A percentile compares a stretch with the other conserved stretches of the same genome.
Conservation (phyloP, 2,797 vertebrate genomes). For the Crotalus adamanteus region DNA sequence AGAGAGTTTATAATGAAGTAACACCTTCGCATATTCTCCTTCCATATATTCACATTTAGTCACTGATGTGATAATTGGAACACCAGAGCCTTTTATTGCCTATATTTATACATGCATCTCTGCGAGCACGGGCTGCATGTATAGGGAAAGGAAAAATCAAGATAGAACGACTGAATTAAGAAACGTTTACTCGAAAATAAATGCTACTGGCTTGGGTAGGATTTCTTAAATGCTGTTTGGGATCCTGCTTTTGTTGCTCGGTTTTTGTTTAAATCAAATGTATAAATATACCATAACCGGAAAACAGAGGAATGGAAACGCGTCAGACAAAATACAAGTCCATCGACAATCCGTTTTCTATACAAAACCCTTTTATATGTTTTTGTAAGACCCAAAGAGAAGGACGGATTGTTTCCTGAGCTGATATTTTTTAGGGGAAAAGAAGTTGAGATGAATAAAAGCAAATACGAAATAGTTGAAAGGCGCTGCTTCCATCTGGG, state of each 20-base stretch:
- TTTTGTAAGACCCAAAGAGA: slow-evolving; percentile 32
- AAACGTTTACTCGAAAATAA: neutral
- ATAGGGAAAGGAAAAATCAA: neutral
- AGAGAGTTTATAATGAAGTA: neutral
- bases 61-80: neutral
- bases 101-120: neutral
- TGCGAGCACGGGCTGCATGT: neutral
- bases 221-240: neutral
- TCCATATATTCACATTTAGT: neutral
- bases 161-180: neutral
- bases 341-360: neutral
- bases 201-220: neutral
- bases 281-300: neutral
- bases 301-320: slow-evolving; percentile 11
- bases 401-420: neutral
- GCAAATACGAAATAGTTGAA: neutral
- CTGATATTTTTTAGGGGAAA: neutral
- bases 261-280: neutral
- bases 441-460: slow-evolving; percentile 6
- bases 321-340: neutral
- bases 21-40: neutral
- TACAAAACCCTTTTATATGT: neutral
- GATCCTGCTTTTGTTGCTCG: too few species aligned
- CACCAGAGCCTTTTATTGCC: neutral
- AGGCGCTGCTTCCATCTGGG: neutral